phyloP scores from a whole-genome alignment of 2,797 vertebrate species.

The Phataginus tetradactyla region DNA sequence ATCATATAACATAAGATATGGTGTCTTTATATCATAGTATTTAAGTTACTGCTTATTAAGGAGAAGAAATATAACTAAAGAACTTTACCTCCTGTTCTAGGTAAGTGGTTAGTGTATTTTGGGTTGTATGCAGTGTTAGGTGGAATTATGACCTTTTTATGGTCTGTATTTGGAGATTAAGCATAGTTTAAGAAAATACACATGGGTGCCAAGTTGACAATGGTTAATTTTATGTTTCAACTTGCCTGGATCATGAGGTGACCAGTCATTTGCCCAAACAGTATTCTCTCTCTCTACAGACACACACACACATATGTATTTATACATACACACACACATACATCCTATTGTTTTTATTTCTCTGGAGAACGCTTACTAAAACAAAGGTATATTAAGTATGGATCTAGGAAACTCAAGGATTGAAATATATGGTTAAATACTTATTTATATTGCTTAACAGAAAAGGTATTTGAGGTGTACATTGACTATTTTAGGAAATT shows the following conservation, averaged over 20 bases:
- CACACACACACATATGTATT: not conserved
- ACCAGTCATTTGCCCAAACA: not conserved
- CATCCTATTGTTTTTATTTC: not conserved
- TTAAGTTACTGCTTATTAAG: not conserved
- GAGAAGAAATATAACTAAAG: not conserved
- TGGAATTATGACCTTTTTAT: not conserved
- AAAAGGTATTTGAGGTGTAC: not conserved
- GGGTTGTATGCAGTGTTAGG: not conserved
- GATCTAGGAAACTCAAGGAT: not conserved
- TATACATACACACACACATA: not conserved
- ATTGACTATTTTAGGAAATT: not conserved
- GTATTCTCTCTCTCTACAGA: not conserved
- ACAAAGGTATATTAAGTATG: not conserved
- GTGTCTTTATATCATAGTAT: not conserved
- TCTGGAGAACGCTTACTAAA: not conserved
- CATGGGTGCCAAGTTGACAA: not conserved
- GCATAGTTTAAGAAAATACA: not conserved
- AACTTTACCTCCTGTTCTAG: not conserved
- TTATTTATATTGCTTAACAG: not conserved
- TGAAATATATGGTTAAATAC: not conserved
- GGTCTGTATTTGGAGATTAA: not conserved
- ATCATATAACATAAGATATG: not conserved
- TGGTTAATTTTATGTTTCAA: not conserved
- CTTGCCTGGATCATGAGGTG: not conserved
- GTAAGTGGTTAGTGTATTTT: not conserved